A percentile compares a stretch with the other conserved stretches of the same genome.
Conservation (phyloP, 2,888 invertebrate species). For the Orthosia cruda region DNA sequence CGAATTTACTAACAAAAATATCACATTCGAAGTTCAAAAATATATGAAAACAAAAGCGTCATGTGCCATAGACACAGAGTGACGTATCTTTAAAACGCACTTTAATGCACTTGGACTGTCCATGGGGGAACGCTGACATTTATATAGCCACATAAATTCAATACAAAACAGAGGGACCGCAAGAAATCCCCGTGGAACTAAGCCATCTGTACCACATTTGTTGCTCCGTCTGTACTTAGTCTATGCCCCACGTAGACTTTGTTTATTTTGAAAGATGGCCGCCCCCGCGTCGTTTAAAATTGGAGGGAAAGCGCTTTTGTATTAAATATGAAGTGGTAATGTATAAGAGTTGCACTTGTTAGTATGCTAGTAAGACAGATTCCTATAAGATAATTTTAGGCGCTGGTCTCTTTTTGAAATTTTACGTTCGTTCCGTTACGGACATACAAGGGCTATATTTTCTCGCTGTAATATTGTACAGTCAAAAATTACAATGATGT, state of each 20-base stretch:
- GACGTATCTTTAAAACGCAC: slow-evolving; percentile 35
- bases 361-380: neutral
- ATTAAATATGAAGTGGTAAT: slow-evolving; percentile 17
- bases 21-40: slow-evolving; percentile 5
- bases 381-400: slow-evolving; percentile 1
- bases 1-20: slow-evolving; percentile 3
- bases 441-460: neutral
- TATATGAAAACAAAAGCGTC: slow-evolving; percentile 11
- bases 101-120: slow-evolving; percentile 26
- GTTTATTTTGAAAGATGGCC: slow-evolving; percentile 78
- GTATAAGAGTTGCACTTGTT: slow-evolving; percentile 4
- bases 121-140: slow-evolving; percentile 46
- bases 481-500: neutral
- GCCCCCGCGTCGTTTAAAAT: slow-evolving; percentile 73
- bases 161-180: slow-evolving; percentile 35
- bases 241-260: slow-evolving; percentile 72
- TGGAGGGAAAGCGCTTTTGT: slow-evolving; percentile 71
- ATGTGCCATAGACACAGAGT: slow-evolving; percentile 6
- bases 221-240: slow-evolving; percentile 63
- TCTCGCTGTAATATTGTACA: neutral
- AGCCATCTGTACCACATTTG: slow-evolving; percentile 81
- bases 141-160: slow-evolving; percentile 42
- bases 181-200: slow-evolving; percentile 82
- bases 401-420: neutral
- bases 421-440: neutral